Conservation (phyloP, 2,888 invertebrate genomes). For the Diaprepes abbreviatus region DNA sequence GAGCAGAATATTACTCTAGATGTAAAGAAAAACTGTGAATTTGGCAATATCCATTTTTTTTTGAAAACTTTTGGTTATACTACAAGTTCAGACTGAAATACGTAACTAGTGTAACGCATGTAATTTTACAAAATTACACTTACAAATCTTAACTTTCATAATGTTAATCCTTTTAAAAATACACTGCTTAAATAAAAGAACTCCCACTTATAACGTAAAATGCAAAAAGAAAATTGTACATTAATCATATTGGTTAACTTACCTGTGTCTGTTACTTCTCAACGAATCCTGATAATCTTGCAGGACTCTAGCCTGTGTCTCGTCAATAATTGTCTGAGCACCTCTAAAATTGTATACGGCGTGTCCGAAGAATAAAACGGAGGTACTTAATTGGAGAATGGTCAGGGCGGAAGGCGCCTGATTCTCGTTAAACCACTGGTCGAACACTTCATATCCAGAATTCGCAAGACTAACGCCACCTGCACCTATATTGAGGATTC, state of each 20-base stretch:
- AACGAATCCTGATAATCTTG: conserved; percentile 70
- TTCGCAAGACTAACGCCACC: conserved; percentile 59
- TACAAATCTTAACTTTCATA: no score
- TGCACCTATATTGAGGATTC: conserved; percentile 58
- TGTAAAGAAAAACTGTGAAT: no score
- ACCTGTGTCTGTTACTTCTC: conserved; percentile 71
- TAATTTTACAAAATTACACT: no score
- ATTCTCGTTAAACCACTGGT: conserved; percentile 58
- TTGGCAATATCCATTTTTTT: no score
- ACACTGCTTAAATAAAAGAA: no score
- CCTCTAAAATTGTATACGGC: conserved; percentile 60
- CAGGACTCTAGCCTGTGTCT: conserved; percentile 70
- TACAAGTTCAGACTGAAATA: no score
- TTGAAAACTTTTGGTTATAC: no score
- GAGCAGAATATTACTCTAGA: no score
- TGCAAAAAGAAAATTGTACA: neutral
- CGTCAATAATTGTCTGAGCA: conserved; percentile 63
- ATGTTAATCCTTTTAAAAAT: no score
- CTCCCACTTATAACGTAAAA: no score
- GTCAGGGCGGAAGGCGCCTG: conserved; percentile 65
- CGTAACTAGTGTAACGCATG: no score
- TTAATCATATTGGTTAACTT: conserved; percentile 18
- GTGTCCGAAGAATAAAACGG: conserved; percentile 62
- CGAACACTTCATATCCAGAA: conserved; percentile 58
- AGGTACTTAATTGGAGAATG: conserved; percentile 62